These are phyloP conservation scores for Mesocentrotus franciscanus DNA, from an alignment of 53 echinoderm and acorn worm species.

Conservation along the genomic window DNA sequence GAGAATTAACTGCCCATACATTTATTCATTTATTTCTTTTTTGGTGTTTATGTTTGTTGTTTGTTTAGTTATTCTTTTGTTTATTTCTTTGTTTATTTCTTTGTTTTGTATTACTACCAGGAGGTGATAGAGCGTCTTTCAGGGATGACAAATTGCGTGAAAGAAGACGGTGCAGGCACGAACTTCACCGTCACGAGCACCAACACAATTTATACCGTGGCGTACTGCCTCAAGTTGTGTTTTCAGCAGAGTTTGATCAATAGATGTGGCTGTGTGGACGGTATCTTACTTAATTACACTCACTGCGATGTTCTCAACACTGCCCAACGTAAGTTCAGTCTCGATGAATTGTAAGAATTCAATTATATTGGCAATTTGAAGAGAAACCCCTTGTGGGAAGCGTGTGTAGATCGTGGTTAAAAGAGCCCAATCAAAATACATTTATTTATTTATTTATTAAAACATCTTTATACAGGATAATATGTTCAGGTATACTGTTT, in stretches of 20 bases:
- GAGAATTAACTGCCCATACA: too few relatives aligned
- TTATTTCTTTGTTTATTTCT: background rate
- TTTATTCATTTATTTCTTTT: too few relatives aligned
- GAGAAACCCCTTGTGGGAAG: too few relatives aligned
- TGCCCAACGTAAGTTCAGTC: slow-evolving; percentile 76
- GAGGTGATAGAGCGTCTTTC: background rate
- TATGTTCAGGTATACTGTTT: too few relatives aligned
- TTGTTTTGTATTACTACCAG: background rate
- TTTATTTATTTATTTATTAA: too few relatives aligned
- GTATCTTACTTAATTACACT: slow-evolving; percentile 63
- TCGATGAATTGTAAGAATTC: too few relatives aligned
- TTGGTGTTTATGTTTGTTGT: too few relatives aligned
- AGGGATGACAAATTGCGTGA: background rate
- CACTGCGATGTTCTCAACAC: slow-evolving; percentile 71
- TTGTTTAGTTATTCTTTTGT: background rate
- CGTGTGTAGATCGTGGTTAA: too few relatives aligned
- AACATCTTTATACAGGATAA: too few relatives aligned
- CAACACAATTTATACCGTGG: background rate
- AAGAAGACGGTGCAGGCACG: background rate
- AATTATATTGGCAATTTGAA: too few relatives aligned
- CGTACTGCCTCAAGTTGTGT: slow-evolving; percentile 58
- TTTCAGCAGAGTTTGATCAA: slow-evolving; percentile 65
- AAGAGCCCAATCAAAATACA: too few relatives aligned
- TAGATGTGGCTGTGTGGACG: slow-evolving; percentile 76
- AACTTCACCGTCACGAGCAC: background rate